These are phyloP conservation scores for Potamarius usumacintae DNA, from an alignment of 2,113 vertebrate genomes.

Conservation along the genomic window DNA sequence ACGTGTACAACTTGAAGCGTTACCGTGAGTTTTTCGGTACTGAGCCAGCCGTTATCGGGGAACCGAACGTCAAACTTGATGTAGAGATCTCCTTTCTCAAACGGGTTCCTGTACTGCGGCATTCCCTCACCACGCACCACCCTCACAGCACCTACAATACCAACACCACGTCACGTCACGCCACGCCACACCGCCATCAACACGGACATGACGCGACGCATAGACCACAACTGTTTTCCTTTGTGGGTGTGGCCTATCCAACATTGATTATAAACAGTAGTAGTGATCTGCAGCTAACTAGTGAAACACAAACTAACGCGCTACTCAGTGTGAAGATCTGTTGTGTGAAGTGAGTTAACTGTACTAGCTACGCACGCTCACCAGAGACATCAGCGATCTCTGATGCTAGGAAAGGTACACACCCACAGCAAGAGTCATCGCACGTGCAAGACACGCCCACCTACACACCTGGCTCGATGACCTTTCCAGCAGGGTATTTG, in stretches of 20 bases:
- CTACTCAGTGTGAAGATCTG: neutral
- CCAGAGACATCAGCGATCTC: neutral
- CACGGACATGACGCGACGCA: no score
- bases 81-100: conserved; percentile 97
- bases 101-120: conserved; percentile 98
- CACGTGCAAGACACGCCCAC: neutral
- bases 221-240: neutral
- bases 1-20: conserved; percentile 50
- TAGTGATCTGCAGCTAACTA: neutral
- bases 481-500: conserved; percentile 95
- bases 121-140: conserved; percentile 95
- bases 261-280: neutral
- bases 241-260: neutral
- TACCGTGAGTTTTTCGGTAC: conserved; percentile 93
- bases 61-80: conserved; percentile 98
- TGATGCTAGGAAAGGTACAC: neutral
- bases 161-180: neutral
- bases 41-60: conserved; percentile 98
- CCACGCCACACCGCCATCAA: no score
- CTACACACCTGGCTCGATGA: conserved; percentile 73
- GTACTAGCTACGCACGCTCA: no score
- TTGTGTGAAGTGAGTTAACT: no score
- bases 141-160: conserved; percentile 80
- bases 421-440: neutral
- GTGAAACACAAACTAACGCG: neutral